phyloP scores from a whole-genome alignment of 1,140 invertebrate genomes.

The Myzus persicae region DNA sequence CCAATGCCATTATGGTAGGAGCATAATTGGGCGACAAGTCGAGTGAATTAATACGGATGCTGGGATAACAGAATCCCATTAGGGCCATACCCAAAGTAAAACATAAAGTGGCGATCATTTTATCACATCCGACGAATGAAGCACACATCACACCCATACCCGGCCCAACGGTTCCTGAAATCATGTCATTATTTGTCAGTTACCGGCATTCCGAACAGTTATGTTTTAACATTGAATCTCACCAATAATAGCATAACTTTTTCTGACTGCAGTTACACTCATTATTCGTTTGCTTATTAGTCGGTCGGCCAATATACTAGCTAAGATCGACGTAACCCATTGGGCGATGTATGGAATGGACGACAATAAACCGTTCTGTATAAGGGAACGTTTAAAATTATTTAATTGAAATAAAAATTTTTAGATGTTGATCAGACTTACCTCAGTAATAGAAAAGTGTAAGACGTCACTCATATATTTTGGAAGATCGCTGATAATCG shows the following conservation, averaged over 20 bases:
- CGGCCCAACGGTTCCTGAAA: constrained; percentile 73
- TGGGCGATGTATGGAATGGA: constrained; percentile 71
- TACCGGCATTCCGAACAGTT: neutral
- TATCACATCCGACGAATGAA: constrained; percentile 71
- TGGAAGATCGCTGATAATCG: constrained; percentile 84
- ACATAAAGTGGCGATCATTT: constrained; percentile 70
- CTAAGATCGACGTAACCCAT: constrained; percentile 71
- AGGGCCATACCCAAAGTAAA: constrained; percentile 76
- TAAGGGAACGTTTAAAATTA: neutral
- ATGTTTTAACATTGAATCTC: constrained; percentile 61
- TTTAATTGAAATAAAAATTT: too few relatives aligned
- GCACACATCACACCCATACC: constrained; percentile 80
- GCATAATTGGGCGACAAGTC: constrained; percentile 82
- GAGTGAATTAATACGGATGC: constrained; percentile 77
- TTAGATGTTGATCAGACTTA: constrained; percentile 61
- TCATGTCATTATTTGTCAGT: neutral
- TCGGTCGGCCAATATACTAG: constrained; percentile 71
- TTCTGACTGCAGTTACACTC: constrained; percentile 69
- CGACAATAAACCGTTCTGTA: constrained; percentile 69
- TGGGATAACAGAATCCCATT: constrained; percentile 74
- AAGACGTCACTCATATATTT: constrained; percentile 84
- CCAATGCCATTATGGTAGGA: constrained; percentile 80
- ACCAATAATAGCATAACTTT: constrained; percentile 72
- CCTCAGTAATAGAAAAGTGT: constrained; percentile 77
- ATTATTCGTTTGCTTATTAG: constrained; percentile 68